Conservation (phyloP, 2,797 vertebrate genomes). For the Channa striata region DNA sequence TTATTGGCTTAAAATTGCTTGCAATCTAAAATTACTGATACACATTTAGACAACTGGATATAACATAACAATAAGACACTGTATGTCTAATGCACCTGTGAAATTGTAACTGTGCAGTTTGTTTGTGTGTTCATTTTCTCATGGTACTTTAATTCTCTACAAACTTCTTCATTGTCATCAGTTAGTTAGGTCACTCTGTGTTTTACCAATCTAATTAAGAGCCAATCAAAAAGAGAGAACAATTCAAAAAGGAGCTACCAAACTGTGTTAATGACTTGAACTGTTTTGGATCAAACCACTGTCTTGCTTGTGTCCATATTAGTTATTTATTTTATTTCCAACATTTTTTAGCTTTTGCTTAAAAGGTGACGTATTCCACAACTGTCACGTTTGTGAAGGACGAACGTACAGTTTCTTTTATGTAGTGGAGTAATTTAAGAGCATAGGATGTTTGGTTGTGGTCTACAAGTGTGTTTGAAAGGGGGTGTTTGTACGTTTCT, state of each 20-base stretch:
- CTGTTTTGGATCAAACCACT: conserved; percentile 86
- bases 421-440: conserved; percentile 63
- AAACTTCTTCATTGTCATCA: not conserved
- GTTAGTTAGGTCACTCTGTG: conserved; percentile 26
- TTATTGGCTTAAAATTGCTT: not conserved
- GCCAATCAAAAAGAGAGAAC: conserved; percentile 3
- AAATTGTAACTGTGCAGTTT: conserved; percentile 3
- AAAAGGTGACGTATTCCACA: conserved; percentile 32
- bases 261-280: conserved; percentile 82
- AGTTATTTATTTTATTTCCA: conserved; percentile 75
- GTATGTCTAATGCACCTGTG: conserved; percentile 21
- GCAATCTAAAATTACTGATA: conserved; percentile 1
- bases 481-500: conserved; percentile 41
- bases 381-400: conserved; percentile 36
- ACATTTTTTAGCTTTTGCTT: conserved; percentile 38
- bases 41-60: not conserved
- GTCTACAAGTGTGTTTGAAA: conserved; percentile 30
- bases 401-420: conserved; percentile 20
- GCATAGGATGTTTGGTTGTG: conserved; percentile 52
- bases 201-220: conserved; percentile 19
- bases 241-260: conserved; percentile 42
- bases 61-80: conserved; percentile 2
- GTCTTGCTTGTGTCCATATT: conserved; percentile 67
- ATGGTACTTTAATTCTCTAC: not conserved
- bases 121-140: not conserved